Base-by-base conservation (phyloP, 2,113 vertebrate species). In the Coptodon bakossiorum region DNA sequence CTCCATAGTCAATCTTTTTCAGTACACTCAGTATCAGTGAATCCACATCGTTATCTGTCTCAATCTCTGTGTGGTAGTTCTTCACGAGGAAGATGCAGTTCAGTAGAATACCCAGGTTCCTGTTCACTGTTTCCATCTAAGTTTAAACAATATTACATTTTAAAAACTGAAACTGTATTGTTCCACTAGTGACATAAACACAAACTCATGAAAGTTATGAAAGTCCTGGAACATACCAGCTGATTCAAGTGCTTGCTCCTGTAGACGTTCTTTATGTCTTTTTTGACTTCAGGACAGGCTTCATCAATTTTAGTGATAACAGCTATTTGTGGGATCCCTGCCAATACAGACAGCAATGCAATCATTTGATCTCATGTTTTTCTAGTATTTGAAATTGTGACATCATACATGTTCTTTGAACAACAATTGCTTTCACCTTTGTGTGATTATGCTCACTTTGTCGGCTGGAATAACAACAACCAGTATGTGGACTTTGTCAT, bases 291-390 rank as follows among this genome's bases (percentile, higher is more conserved):
- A 1, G 53, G 53, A 56, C 53, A 56, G 53, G 53, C 22, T 56
- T 24, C n/a, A 56, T 56, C 53, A 24, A 7, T 56, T 56, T 24
- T 56, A 0, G 53, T 54, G 0, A 53, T 53, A 0, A 53, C 0
- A 0, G 22, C 53, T 56, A 24, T 56, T 56, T 56, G 53, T 56
- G 11, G 53, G 53, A 56, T 56, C 22, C 0, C 53, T 56, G 52
- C 52, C 52, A n/a, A n/a, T 10, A 53, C 50, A 53, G 50, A 53
- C 10, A 54, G 0, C 52, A 22, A 54, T 54, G 5, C 9, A 53
- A 53, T 22, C 9, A 54, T 1, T 11, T 54, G 0, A 11, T 54
- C 9, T 54, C 5, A 12, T 12, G 5, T 54, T 54, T 54, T 54
- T 22, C 52, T 54, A 6, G 0, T 22, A 54, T 54, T 6, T 22